These are phyloP conservation scores for Ictalurus furcatus DNA, from an alignment of 2,113 vertebrate species.

Conservation along the genomic window DNA sequence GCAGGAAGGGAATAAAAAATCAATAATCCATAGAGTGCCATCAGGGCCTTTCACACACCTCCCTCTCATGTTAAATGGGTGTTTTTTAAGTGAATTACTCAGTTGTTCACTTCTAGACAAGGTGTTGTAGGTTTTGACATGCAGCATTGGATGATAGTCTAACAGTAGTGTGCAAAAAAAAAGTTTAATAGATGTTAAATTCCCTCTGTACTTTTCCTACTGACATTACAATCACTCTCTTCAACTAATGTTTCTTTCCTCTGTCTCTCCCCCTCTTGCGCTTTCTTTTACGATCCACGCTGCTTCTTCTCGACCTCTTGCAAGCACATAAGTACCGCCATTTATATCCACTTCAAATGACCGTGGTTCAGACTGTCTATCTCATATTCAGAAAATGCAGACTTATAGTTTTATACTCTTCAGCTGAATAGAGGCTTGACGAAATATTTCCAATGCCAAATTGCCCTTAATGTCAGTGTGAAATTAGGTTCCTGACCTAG, in stretches of 20 bases:
- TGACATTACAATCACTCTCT: conserved; percentile 5
- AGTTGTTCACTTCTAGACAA: conserved; percentile 32
- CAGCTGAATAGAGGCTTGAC: conserved; percentile 85
- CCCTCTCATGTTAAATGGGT: conserved; percentile 61
- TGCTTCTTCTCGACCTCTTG: conserved; percentile 78
- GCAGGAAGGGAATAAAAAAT: conserved; percentile 94
- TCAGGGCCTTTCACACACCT: conserved; percentile 76
- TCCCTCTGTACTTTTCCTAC: neutral
- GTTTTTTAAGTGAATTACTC: conserved; percentile 33
- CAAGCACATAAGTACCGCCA: conserved; percentile 81
- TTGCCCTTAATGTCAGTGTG: conserved; percentile 84
- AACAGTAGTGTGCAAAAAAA: conserved; percentile 26
- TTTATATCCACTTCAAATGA: conserved; percentile 88
- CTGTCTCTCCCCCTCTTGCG: neutral
- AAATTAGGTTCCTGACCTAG: conserved; percentile 88
- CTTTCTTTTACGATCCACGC: conserved; percentile 76
- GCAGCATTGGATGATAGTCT: conserved; percentile 15
- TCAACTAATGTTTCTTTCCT: conserved; percentile 2
- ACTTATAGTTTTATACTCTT: conserved; percentile 80
- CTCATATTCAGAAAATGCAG: conserved; percentile 78
- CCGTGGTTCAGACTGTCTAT: conserved; percentile 81
- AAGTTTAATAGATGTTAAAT: neutral
- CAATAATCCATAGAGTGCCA: conserved; percentile 95
- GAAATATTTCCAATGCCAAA: conserved; percentile 85
- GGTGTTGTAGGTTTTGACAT: conserved; percentile 27